These are phyloP conservation scores for Gadopsis marmoratus DNA, from an alignment of 2,797 vertebrate species.

Conservation along the genomic window DNA sequence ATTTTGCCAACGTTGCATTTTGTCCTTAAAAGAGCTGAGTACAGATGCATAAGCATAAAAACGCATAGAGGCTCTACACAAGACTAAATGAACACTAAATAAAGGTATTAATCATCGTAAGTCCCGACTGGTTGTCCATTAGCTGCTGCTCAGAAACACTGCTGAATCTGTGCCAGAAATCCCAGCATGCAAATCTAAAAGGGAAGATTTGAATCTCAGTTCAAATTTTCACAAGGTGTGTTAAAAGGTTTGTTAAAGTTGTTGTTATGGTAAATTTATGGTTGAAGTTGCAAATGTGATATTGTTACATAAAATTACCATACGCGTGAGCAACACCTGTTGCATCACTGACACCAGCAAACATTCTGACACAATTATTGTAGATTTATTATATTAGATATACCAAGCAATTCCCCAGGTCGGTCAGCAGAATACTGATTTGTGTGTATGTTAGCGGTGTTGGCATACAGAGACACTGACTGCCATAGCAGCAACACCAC, in stretches of 20 bases:
- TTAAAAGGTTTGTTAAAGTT: too few relatives aligned
- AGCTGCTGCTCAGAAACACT: not conserved
- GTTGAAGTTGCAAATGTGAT: too few relatives aligned
- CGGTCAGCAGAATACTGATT: not conserved
- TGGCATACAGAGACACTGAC: not conserved
- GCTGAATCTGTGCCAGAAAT: not conserved
- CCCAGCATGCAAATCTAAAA: conserved; percentile 10
- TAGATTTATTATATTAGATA: not conserved
- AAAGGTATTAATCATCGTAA: too few relatives aligned
- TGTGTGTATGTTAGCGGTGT: not conserved
- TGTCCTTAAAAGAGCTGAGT: not conserved
- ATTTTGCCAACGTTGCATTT: conserved; percentile 8
- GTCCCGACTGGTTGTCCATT: not conserved
- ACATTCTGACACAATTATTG: not conserved
- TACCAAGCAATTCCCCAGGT: not conserved
- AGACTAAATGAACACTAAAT: not conserved
- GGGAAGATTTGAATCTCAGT: not conserved
- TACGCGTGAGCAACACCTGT: not conserved
- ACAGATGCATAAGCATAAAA: not conserved
- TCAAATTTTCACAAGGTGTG: conserved; percentile 1
- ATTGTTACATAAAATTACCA: not conserved
- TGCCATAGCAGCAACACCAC: not conserved
- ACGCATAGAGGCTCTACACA: not conserved
- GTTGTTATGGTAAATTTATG: too few relatives aligned
- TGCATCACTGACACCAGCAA: not conserved